These are phyloP conservation scores for Empidonax traillii DNA, from an alignment of 2,113 vertebrate genomes.

Conservation along the genomic window DNA sequence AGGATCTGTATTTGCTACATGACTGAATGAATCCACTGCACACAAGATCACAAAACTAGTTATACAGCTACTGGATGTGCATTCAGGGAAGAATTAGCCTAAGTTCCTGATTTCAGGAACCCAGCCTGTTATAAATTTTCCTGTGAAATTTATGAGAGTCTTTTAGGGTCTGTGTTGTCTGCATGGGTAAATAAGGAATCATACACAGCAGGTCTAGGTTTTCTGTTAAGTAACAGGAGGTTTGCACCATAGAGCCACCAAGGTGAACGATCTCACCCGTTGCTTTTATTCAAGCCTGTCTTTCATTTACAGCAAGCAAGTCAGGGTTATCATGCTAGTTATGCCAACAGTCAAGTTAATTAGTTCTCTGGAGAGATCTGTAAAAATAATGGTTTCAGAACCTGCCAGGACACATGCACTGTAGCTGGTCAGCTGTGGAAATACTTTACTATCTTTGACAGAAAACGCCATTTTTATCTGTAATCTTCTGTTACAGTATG, in stretches of 20 bases:
- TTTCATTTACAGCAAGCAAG: background rate
- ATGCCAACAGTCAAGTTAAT: background rate
- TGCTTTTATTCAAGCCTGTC: background rate
- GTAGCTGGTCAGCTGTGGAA: background rate
- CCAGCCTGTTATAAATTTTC: background rate
- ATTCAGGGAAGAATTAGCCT: background rate
- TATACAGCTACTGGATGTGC: background rate
- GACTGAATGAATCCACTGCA: background rate
- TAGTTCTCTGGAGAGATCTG: background rate
- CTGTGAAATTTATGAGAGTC: background rate
- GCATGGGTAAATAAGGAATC: background rate
- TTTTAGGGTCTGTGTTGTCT: background rate
- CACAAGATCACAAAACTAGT: background rate
- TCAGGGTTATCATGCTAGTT: background rate
- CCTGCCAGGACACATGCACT: constrained; percentile 12
- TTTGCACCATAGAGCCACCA: accelerated
- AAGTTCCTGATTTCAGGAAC: background rate
- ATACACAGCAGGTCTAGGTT: background rate
- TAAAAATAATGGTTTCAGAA: background rate
- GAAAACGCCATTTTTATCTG: constrained; percentile 35
- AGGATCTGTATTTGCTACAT: background rate
- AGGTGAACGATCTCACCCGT: background rate
- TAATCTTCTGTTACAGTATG: background rate
- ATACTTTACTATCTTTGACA: constrained; percentile 7
- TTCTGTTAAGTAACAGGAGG: background rate